Evolutionary conservation across 2,113 vertebrate species (phyloP).

Genomic region (Neomonachus schauinslandi): DNA sequence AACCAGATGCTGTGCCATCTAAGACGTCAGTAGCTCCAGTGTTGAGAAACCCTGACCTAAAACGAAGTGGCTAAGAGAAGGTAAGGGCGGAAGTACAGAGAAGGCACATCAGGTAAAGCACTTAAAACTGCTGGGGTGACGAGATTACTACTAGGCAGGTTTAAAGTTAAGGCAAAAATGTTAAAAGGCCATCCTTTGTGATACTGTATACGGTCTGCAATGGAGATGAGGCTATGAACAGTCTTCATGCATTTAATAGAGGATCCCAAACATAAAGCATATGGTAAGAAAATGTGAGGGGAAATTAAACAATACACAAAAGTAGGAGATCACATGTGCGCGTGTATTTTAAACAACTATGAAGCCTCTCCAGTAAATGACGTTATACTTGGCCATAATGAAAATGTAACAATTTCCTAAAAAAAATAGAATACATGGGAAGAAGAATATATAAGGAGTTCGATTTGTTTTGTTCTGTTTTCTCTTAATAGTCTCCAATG

Average conservation of each 20-base stretch:
- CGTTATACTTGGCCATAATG: neutral
- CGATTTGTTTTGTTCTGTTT: neutral
- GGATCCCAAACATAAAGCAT: neutral
- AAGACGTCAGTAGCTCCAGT: neutral
- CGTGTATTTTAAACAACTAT: neutral
- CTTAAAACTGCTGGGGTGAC: neutral
- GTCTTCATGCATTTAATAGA: neutral
- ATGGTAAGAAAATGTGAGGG: neutral
- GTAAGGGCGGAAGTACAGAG: neutral
- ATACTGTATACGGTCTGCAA: neutral
- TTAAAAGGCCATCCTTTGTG: neutral
- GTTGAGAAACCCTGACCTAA: neutral
- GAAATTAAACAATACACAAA: neutral
- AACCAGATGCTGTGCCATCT: too few relatives aligned
- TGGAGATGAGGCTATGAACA: neutral
- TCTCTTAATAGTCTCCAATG: neutral
- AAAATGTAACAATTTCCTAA: slow-evolving; percentile 19
- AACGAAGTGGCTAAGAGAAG: neutral
- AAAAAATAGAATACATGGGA: neutral
- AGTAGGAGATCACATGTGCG: neutral
- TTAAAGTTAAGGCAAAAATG: neutral
- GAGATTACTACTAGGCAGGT: neutral
- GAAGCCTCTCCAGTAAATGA: neutral
- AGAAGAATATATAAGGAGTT: neutral
- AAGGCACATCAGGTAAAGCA: neutral